phyloP scores from a whole-genome alignment of 2,797 vertebrate genomes.

The Trachurus trachurus region DNA sequence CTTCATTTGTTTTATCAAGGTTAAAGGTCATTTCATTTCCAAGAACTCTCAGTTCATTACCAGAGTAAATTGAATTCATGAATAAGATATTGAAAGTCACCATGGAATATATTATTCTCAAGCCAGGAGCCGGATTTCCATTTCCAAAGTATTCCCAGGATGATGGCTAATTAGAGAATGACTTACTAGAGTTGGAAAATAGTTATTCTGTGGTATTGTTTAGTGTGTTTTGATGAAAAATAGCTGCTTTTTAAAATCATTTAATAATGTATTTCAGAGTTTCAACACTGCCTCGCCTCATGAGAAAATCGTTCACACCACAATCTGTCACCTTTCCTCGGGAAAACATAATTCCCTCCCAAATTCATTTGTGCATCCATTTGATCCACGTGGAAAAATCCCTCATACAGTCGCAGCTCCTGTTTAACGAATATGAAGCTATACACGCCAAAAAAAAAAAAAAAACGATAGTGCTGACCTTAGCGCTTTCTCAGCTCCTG shows the following conservation, averaged over 20 bases:
- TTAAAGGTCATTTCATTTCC: conserved; percentile 68
- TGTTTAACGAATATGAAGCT: conserved; percentile 51
- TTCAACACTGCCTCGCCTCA: conserved; percentile 1
- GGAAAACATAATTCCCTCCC: conserved; percentile 11
- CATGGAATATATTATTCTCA: conserved; percentile 68
- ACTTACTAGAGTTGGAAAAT: conserved; percentile 46
- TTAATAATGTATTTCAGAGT: conserved; percentile 1
- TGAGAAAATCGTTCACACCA: not conserved
- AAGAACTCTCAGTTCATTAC: conserved; percentile 67
- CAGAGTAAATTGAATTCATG: conserved; percentile 76
- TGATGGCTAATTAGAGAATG: conserved; percentile 59
- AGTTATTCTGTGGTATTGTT: conserved; percentile 30
- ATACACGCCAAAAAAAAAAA: conserved; percentile 4
- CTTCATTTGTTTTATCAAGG: conserved; percentile 54
- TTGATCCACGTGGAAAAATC: conserved; percentile 49
- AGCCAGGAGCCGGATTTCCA: conserved; percentile 62
- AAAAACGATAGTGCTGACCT: conserved; percentile 62
- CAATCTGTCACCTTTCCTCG: not conserved
- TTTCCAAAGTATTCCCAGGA: conserved; percentile 63
- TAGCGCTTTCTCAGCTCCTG: conserved; percentile 44
- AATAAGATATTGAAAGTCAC: conserved; percentile 75
- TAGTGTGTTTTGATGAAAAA: conserved; percentile 46
- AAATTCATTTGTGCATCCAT: conserved; percentile 43
- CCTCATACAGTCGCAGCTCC: conserved; percentile 17
- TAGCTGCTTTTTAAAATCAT: conserved; percentile 11